A percentile compares a stretch with the other conserved stretches of the same genome.
These are phyloP conservation scores for Orcinus orca DNA, from an alignment of 2,113 vertebrate species.

Conservation along the genomic window DNA sequence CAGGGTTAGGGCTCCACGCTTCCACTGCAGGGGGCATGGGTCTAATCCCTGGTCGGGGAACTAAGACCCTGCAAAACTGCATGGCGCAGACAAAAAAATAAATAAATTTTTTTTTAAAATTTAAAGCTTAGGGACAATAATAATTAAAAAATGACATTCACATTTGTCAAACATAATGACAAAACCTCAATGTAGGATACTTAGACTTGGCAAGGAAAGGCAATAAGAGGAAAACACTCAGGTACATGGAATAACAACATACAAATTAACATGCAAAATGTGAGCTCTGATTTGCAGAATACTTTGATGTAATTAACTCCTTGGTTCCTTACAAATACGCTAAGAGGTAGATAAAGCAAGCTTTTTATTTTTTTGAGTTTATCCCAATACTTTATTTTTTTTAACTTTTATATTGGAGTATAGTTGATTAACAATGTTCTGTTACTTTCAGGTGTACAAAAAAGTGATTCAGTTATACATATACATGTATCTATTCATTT, in stretches of 20 bases:
- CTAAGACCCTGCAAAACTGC: too few relatives aligned
- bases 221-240: background rate
- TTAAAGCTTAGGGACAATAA: background rate
- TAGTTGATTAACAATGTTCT: too few relatives aligned
- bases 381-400: too few relatives aligned
- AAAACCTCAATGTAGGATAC: background rate
- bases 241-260: background rate
- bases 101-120: background rate
- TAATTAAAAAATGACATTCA: background rate
- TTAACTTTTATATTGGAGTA: too few relatives aligned
- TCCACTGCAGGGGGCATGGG: too few relatives aligned
- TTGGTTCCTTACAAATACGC: background rate
- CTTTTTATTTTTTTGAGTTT: too few relatives aligned
- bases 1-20: too few relatives aligned
- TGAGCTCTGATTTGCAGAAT: background rate
- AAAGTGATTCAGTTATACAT: too few relatives aligned
- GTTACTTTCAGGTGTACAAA: too few relatives aligned
- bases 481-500: too few relatives aligned
- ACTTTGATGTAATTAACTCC: background rate
- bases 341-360: background rate
- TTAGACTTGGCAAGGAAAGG: background rate
- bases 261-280: background rate
- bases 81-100: too few relatives aligned
- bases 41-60: too few relatives aligned
- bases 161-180: background rate